Evolutionary conservation across 2,113 vertebrate genomes (phyloP).

Genomic region (Poeciliopsis retropinna): DNA sequence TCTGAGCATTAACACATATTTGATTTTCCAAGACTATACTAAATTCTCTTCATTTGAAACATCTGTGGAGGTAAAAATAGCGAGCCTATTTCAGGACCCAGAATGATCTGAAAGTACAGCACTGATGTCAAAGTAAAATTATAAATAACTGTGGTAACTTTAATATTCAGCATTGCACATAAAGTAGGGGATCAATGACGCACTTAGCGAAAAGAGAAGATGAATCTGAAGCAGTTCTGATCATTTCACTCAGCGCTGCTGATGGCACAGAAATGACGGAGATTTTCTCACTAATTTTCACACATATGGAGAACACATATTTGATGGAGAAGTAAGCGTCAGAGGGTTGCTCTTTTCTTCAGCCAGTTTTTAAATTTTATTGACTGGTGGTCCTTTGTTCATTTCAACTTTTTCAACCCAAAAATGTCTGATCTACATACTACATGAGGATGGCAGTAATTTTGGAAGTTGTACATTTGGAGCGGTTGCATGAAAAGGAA

Average conservation of each 20-base stretch:
- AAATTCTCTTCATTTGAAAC: constrained; percentile 8
- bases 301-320: constrained; percentile 44
- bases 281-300: constrained; percentile 43
- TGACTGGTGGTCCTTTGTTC: constrained; percentile 23
- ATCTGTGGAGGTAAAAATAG: constrained; percentile 32
- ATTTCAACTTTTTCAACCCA: constrained; percentile 8
- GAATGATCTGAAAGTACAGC: constrained; percentile 44
- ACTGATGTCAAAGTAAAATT: constrained; percentile 22
- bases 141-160: constrained; percentile 36
- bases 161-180: constrained; percentile 17
- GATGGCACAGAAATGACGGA: not conserved
- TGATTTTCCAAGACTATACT: constrained; percentile 3
- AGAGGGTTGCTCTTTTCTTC: constrained; percentile 29
- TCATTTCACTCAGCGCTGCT: not conserved
- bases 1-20: not conserved
- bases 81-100: constrained; percentile 33
- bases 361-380: constrained; percentile 40
- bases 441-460: constrained; percentile 17
- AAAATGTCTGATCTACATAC: not conserved
- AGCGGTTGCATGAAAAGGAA: constrained; percentile 5
- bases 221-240: not conserved
- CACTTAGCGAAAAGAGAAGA: not conserved
- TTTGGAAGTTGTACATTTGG: constrained; percentile 10
- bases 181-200: not conserved
- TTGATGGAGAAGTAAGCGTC: constrained; percentile 5